These are phyloP conservation scores for Leucophora obtusa DNA, from an alignment of 2,888 invertebrate species.

Conservation along the genomic window DNA sequence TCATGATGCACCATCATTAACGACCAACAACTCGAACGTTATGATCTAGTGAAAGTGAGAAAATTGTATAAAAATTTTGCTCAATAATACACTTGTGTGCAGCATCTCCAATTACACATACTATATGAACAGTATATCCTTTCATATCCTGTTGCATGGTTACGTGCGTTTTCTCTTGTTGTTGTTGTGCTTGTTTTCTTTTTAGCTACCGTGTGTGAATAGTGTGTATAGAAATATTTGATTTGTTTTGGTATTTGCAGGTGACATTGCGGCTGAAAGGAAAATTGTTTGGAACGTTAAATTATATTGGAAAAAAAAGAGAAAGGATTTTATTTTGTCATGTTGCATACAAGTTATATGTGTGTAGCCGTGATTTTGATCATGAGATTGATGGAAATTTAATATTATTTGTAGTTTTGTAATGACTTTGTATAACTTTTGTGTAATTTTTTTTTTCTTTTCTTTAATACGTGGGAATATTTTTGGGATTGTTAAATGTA, in stretches of 20 bases:
- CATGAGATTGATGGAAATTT: conserved; percentile 51
- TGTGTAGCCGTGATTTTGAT: background rate
- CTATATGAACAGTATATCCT: conserved; percentile 48
- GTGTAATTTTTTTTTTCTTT: conserved; percentile 45
- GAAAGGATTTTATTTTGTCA: conserved; percentile 50
- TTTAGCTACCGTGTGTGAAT: conserved; percentile 32
- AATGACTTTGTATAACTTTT: conserved; percentile 63
- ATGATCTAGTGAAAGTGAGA: conserved; percentile 73
- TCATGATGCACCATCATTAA: conserved; percentile 14
- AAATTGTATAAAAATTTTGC: conserved; percentile 68
- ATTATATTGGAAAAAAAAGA: conserved; percentile 5
- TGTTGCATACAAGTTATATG: background rate
- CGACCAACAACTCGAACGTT: conserved; percentile 47
- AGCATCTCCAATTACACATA: conserved; percentile 52
- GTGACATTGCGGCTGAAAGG: conserved; percentile 50
- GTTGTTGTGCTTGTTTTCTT: conserved; percentile 23
- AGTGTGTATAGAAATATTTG: background rate
- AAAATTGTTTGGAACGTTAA: conserved; percentile 19
- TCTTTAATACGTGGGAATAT: conserved; percentile 32
- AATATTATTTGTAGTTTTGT: conserved; percentile 58
- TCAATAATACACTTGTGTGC: conserved; percentile 54
- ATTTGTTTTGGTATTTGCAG: conserved; percentile 38
- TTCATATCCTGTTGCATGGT: conserved; percentile 62
- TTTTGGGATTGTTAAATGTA: background rate
- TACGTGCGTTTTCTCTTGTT: conserved; percentile 16